Evolutionary conservation across 2,888 invertebrate species (phyloP), one percentile per base, ranked within the genome.

Genomic region (Limnephilus marmoratus): DNA sequence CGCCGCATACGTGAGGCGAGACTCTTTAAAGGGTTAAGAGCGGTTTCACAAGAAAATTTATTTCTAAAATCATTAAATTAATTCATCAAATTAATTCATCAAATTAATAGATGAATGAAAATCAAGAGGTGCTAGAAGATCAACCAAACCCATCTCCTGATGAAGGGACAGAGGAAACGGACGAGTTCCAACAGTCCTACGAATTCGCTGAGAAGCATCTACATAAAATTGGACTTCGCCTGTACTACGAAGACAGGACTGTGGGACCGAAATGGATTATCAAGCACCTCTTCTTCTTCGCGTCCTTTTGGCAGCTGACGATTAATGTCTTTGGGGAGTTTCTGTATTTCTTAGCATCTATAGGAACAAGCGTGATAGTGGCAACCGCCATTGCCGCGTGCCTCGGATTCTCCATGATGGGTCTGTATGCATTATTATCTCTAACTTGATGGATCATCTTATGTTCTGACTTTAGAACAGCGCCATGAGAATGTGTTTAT

Each of bases 311-410:
- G 0, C 95, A 95, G 92, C 93, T 95, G 31, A 94, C 94, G 34
- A 0, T 93, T 0, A 94, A 94, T 68, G 92, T 95, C 4, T 0
- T 95, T 0, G 92, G 94, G 13, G 95, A 95, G 91, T 24, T 94
- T 1, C 93, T 94, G 1, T 95, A 94, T 91, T 94, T 95, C 0
- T 86, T 94, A 0, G 90, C 94, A 91, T 94, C 95, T 1, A 81
- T 94, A 0, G 94, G 94, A 34, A 94, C 93, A 53, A 94, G 94
- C 93, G 95, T 95, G 80, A 85, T 94, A 7, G 94, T 95, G 91
- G 95, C 95, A 87, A 95, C 94, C 80, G 94, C 94, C 94, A 94
- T 94, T 85, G 93, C 94, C 0, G 94, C 94, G 0, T 95, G 94
- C 82, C 94, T 95, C 34, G 94, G 95, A 37, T 93, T 92, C 45